Base-by-base conservation (phyloP, 2,797 vertebrate species). In the Coregonus suidteri region DNA sequence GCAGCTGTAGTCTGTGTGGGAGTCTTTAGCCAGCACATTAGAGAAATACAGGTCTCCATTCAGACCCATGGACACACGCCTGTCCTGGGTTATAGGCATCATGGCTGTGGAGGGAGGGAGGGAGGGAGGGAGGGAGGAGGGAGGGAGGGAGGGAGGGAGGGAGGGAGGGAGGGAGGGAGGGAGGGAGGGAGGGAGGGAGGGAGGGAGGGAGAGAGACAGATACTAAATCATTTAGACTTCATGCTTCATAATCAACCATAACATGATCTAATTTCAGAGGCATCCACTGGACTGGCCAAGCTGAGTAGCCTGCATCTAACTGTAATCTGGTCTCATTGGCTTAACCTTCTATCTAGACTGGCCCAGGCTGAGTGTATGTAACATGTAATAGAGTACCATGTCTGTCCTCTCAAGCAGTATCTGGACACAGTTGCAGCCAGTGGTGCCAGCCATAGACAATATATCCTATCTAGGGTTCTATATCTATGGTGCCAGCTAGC, bases 31-130 rank as follows among this genome's bases (percentile, higher is more conserved):
- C 84, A 98, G 65, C 25, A 99, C 96, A 0, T 98, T 99, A 79
- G 98, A 97, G 93, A 99, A 99, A 86, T 98, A 99, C 4, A 99
- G 93, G 90, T 99, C 97, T 0, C 98, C 98, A 0, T 98, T 98
- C 75, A 98, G 93, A 34, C 98, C 98, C 92, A 97, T 98, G 81
- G 98, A 99, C 72, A 99, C 97, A 0, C 98, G 94, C 73, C 93
- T 94, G 84, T 99, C 96, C 86, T 98, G 98, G 1, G 82, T 84
- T 87, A 99, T 98, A 0, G 96, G 92, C 74, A 88, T 93, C 96
- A 99, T 99, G 72, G 81, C 98, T 99, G 87, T 0, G 51, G 47
- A 18, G 67, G 25, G 25, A 65, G 14, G 30, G 65, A 65, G 62
- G 16, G 14, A 53, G 18, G 51, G 16, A 31, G 66, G 4, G 66